Evolutionary conservation across 2,888 invertebrate species (phyloP).

Genomic region (Leptothorax acervorum): DNA sequence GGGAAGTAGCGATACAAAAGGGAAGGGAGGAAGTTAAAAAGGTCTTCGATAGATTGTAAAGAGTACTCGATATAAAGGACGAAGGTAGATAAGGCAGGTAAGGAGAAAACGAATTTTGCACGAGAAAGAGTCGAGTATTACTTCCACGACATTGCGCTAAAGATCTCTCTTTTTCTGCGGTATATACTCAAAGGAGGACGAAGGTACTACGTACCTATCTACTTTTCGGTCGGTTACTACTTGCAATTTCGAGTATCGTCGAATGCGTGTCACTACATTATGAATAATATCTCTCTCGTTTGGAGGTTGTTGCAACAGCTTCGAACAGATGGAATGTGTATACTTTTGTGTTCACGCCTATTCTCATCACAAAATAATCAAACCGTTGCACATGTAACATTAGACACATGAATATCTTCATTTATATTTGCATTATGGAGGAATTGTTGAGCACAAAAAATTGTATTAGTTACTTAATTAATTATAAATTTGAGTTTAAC

Average conservation of each 20-base stretch:
- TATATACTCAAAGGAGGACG: constrained; percentile 23
- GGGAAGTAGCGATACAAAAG: constrained; percentile 60
- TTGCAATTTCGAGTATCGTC: constrained; percentile 18
- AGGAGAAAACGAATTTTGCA: constrained; percentile 71
- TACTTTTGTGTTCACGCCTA: constrained; percentile 21
- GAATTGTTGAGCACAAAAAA: constrained; percentile 7
- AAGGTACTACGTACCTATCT: background rate
- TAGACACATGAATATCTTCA: background rate
- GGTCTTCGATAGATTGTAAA: constrained; percentile 64
- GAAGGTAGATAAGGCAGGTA: constrained; percentile 66
- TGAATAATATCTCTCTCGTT: constrained; percentile 35
- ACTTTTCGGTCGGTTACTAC: background rate
- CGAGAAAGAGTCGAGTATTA: constrained; percentile 63
- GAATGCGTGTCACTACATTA: constrained; percentile 15
- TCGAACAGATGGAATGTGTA: constrained; percentile 13
- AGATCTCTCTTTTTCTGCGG: constrained; percentile 48
- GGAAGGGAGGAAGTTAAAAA: constrained; percentile 49
- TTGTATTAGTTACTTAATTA: constrained; percentile 3
- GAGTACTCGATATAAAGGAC: constrained; percentile 61
- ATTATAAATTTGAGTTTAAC: background rate
- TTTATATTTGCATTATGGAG: constrained; percentile 10
- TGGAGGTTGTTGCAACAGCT: background rate
- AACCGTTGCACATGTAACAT: constrained; percentile 13
- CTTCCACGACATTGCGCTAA: constrained; percentile 68
- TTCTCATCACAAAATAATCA: constrained; percentile 34